Evolutionary conservation across 1,140 invertebrate genomes (phyloP), one percentile per base, ranked within the genome.

Genomic region (Carcinoscorpius rotundicauda): DNA sequence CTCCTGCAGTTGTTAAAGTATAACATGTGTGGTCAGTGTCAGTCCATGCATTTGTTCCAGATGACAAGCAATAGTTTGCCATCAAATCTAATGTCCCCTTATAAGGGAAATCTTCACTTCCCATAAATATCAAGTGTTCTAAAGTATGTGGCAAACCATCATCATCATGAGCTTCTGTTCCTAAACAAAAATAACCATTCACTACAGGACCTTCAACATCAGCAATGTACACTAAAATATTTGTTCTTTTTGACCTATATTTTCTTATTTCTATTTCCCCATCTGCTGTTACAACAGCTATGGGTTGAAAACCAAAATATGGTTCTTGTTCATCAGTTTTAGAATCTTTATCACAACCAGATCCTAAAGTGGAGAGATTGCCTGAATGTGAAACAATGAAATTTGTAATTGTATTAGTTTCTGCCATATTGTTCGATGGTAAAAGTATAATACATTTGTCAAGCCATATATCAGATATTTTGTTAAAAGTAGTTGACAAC

Each of bases 61-160:
- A 90, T 5, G 91, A 89, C 66, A 93, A 79, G 73, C 91, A 94
- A 51, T 90, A 81, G 75, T 93, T 94, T 5, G 92, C 91, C 58
- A 93, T 75, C 49, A 93, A 78, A 77, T 96, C 92, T 57, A 96
- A 78, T 60, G 94, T 83, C 9, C 92, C 81, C 75, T 82, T 81
- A 68, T 89, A 95, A 0, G 92, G 93, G 78, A 91, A 95, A 0
- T 87, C 81, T 76, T 93, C 85, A 73, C 89, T 93, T 3, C 93
- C 93, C 73, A 96, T 78, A 77, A 96, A 96, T 29, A 96, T 84
- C 5, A 96, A 81, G 79, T 97, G 93, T 74, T 96, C 92, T 75
- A 96, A 78, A 9, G 92, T 95, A 74, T 96, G 92, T 2, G 92
- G 92, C 55, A 96, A 75, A 4, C 93, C 93, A 82, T 95, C 91